Evolutionary conservation across 2,888 invertebrate species (phyloP), one percentile per base, ranked within the genome.

Genomic region (Stramonita haemastoma): DNA sequence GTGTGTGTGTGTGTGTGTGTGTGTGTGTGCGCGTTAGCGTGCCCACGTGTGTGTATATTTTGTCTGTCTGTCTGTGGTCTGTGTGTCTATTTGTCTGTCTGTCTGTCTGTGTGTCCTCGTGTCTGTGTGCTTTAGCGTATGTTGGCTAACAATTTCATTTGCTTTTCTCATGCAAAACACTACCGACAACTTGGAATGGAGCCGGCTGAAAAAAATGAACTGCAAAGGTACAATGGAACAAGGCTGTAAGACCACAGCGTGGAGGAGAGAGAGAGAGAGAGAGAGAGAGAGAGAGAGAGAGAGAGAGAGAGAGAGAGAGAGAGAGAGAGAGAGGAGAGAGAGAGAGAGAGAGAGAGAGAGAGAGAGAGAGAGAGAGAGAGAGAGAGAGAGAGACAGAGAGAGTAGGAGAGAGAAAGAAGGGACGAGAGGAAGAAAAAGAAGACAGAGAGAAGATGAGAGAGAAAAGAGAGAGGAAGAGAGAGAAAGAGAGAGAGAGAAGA

Each of bases 351-450:
- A 29, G 17, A 77, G 77, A 77, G 29, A 29, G 29, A 77, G 77
- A 77, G 70, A 70, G 70, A 22, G 70, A 26, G 70, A 70, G 70
- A 70, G 70, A 70, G 70, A 70, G 70, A 70, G 70, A 70, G 70
- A 26, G 70, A 70, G 70, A 70, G 70, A 70, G 70, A 70, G 70
- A 22, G 15, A 70, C 19, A 70, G 70, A 26, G 70, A 70, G 70
- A 70, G 70, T 19, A 26, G 22, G 70, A 5, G 70, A 22, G 70
- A 22, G 70, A 22, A 26, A 22, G 22, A 22, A 26, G 22, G 26
- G 22, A 26, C 5, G 70, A 22, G 22, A 5, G 22, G 17, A 70
- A 26, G 22, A 26, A 70, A 26, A 70, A 22, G 22, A 26, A 22
- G 26, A 26, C 5, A 26, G 26, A 70, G 70, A 26, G 70, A 26